Evolutionary conservation across 1,140 invertebrate genomes (phyloP), one percentile per base, ranked within the genome.

Genomic region (Solenopsis invicta): DNA sequence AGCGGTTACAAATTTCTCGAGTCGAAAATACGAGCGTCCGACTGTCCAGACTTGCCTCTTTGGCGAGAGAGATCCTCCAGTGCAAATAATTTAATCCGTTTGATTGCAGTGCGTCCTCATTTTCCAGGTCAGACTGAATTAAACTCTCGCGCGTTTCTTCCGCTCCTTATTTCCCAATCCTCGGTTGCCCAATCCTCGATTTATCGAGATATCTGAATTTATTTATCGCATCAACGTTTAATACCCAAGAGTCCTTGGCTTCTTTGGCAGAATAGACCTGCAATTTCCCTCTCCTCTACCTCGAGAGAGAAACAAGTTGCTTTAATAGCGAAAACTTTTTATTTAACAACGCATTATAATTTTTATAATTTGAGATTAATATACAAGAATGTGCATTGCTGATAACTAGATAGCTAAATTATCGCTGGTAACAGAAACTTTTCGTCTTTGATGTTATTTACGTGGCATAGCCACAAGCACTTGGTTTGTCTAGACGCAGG

Each of bases 91-190:
- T 82, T 82, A 82, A 82, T 82, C 54, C 41, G 52, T 10, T 59
- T 82, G 67, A 82, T 82, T 74, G 67, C 52, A 67, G 18, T 56
- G 24, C 18, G 37, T 82, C 18, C 80, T 61, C 52, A 24, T 82
- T 82, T 82, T 72, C 52, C 41, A 82, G 80, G 67, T 82, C 80
- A 74, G 67, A 82, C 67, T 72, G 67, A 82, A 82, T 82, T 82
- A 74, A 82, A 82, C 54, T 48, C 24, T 82, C 78, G 41, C 78
- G 41, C 50, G 37, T 29, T 16, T 6, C 41, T 74, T 82, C 21
- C 29, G 8, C 24, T 48, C 18, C 45, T 74, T 82, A 74, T 74
- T 69, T 81, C 29, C 29, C 29, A 29, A 29, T 29, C 29, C 29
- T 29, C 34, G 34, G 77, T 69, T 81, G n/a, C 12, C 13, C 48